A percentile compares a stretch with the other conserved stretches of the same genome.
Evolutionary conservation across 2,113 vertebrate genomes (phyloP).

Genomic region (Chionodraco myersi): DNA sequence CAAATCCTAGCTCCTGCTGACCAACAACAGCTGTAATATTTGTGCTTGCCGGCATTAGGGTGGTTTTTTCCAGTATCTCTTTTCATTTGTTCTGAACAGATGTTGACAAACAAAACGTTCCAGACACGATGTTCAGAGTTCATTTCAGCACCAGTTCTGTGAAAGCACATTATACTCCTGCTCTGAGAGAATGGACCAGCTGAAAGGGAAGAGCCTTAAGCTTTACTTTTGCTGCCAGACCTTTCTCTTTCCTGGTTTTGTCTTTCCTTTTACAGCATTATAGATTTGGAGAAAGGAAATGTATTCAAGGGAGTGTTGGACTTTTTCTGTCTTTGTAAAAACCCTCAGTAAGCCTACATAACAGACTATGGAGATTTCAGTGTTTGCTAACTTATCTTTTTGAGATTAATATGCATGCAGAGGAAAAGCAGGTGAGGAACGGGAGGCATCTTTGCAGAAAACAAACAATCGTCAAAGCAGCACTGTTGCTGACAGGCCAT

Average conservation of each 20-base stretch:
- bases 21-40: neutral
- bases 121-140: conserved; percentile 36
- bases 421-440: conserved; percentile 11
- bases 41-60: conserved; percentile 5
- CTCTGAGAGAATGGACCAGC: conserved; percentile 38
- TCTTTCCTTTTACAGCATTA: conserved; percentile 50
- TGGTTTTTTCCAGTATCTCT: neutral
- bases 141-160: conserved; percentile 42
- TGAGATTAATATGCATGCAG: conserved; percentile 37
- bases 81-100: conserved; percentile 24
- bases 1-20: neutral
- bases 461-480: conserved; percentile 43
- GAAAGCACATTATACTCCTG: conserved; percentile 53
- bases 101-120: conserved; percentile 46
- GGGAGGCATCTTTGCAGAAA: conserved; percentile 31
- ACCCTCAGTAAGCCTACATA: conserved; percentile 61
- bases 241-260: conserved; percentile 44
- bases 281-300: conserved; percentile 66
- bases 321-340: conserved; percentile 33
- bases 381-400: conserved; percentile 33
- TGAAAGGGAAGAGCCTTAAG: conserved; percentile 66
- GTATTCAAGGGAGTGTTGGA: conserved; percentile 52
- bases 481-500: conserved; percentile 46
- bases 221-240: conserved; percentile 60
- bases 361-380: conserved; percentile 50